Evolutionary conservation across 2,797 vertebrate species (phyloP).

Genomic region (Liasis olivaceus): DNA sequence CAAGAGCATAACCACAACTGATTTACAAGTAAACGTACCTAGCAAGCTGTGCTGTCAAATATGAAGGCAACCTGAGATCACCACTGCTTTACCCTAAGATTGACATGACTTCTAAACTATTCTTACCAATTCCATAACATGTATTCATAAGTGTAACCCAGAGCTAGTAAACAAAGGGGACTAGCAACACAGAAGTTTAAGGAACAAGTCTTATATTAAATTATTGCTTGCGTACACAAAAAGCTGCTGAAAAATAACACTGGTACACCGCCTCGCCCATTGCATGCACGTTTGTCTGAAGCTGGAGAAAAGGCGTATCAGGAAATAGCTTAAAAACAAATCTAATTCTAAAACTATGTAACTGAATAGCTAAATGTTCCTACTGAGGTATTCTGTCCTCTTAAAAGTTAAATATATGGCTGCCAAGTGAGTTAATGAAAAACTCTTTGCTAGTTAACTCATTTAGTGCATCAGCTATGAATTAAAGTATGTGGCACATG

Average conservation of each 20-base stretch:
- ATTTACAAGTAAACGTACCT: not conserved
- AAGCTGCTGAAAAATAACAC: slow-evolving; percentile 33
- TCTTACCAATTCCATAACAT: not conserved
- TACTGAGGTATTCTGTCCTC: slow-evolving; percentile 1
- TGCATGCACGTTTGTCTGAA: not conserved
- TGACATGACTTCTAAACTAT: not conserved
- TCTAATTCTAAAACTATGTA: not conserved
- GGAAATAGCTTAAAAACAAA: not conserved
- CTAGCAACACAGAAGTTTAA: not conserved
- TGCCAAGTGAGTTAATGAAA: slow-evolving; percentile 72
- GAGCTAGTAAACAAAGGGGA: not conserved
- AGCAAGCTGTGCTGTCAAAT: not conserved
- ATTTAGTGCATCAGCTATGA: slow-evolving; percentile 68
- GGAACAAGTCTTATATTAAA: not conserved
- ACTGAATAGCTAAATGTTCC: slow-evolving; percentile 20
- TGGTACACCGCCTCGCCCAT: not conserved
- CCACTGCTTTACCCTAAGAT: too few relatives aligned
- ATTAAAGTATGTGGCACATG: slow-evolving; percentile 59
- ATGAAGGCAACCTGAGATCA: not conserved
- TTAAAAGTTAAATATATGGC: slow-evolving; percentile 43
- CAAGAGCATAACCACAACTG: not conserved
- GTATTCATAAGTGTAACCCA: not conserved
- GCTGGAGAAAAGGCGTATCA: rapidly evolving
- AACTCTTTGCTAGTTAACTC: slow-evolving; percentile 70
- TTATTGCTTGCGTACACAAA: slow-evolving; percentile 23